Conservation (phyloP, 2,113 vertebrate species). For the Hydrochoerus hydrochaeris region DNA sequence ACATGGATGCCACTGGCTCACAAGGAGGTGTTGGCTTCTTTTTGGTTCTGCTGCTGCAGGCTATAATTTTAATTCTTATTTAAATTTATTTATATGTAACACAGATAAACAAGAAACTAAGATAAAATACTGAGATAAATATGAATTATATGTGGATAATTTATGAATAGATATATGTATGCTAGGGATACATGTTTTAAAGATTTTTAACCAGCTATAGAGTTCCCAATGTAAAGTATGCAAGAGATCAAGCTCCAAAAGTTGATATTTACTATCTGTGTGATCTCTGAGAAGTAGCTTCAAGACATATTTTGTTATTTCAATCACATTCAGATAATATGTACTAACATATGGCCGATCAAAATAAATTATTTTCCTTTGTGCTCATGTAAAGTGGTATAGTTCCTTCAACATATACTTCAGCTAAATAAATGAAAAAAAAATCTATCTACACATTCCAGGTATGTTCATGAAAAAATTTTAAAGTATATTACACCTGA, state of each 20-base stretch:
- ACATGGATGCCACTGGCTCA: no score
- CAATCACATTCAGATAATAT: background rate
- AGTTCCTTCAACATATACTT: background rate
- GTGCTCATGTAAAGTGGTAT: background rate
- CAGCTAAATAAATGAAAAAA: conserved; percentile 25
- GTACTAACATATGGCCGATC: background rate
- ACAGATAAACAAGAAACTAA: background rate
- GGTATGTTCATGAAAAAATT: background rate
- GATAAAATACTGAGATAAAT: background rate
- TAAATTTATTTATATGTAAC: background rate
- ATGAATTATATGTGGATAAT: background rate
- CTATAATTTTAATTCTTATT: background rate
- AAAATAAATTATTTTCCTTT: conserved; percentile 17
- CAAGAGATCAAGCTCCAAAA: background rate
- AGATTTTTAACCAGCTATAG: background rate
- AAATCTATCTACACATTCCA: background rate
- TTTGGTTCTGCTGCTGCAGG: no score
- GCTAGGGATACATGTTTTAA: background rate
- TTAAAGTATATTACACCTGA: background rate
- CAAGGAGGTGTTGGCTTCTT: no score
- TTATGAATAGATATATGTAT: background rate
- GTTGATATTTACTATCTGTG: background rate
- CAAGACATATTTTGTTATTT: background rate
- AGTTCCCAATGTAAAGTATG: background rate
- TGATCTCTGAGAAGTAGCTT: background rate